These are phyloP conservation scores for Procambarus clarkii DNA, from an alignment of 1,140 invertebrate genomes.

Conservation along the genomic window DNA sequence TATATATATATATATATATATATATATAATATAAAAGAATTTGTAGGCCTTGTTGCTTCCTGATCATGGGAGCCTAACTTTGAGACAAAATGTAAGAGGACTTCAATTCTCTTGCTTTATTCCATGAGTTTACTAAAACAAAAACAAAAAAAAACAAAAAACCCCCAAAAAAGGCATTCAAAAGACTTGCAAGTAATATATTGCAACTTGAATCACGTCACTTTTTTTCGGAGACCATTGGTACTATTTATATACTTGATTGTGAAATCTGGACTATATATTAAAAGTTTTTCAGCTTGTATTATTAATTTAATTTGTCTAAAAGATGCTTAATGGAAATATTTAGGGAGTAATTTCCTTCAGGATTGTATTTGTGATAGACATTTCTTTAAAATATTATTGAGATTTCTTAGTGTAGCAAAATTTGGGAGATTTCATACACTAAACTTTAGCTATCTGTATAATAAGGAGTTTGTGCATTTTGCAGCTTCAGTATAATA, in stretches of 20 bases:
- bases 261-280: conserved; percentile 1
- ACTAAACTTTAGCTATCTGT: conserved; percentile 6
- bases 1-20: too few relatives aligned
- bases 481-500: conserved; percentile 14
- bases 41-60: conserved; percentile 4
- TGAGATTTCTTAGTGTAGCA: not conserved
- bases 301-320: not conserved
- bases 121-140: not conserved
- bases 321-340: not conserved
- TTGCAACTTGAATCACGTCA: conserved; percentile 31
- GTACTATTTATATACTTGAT: not conserved
- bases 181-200: conserved; percentile 2
- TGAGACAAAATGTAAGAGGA: not conserved
- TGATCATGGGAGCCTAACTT: not conserved
- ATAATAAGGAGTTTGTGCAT: conserved; percentile 1
- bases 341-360: not conserved
- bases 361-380: not conserved
- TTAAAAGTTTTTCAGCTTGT: not conserved
- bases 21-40: not conserved
- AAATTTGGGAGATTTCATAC: conserved; percentile 7
- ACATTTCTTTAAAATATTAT: not conserved
- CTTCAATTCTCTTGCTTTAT: not conserved
- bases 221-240: conserved; percentile 19
- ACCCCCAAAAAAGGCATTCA: not conserved
- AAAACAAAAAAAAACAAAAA: not conserved